A percentile compares a stretch with the other conserved stretches of the same genome.
Conservation (phyloP, 2,888 invertebrate genomes). For the Ephialtes manifestator region DNA sequence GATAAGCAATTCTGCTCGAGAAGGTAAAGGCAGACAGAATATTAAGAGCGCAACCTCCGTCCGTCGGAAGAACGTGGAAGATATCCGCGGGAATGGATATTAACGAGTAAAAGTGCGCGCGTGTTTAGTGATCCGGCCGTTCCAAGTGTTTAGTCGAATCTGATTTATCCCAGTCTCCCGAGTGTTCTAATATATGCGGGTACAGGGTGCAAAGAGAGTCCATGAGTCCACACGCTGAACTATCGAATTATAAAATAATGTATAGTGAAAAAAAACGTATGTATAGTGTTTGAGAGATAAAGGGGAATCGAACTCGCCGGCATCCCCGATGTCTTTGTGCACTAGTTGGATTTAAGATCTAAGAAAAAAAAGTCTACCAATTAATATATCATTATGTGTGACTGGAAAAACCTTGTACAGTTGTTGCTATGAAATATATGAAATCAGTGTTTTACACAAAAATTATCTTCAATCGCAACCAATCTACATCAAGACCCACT, state of each 20-base stretch:
- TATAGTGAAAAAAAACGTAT: slow-evolving; percentile 53
- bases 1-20: slow-evolving; percentile 11
- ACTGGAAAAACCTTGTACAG: slow-evolving; percentile 84
- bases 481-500: neutral
- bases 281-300: slow-evolving; percentile 26
- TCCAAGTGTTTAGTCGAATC: slow-evolving; percentile 30
- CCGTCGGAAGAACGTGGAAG: slow-evolving; percentile 64
- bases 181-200: slow-evolving; percentile 45
- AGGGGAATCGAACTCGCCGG: slow-evolving; percentile 35
- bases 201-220: slow-evolving; percentile 60
- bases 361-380: slow-evolving; percentile 64
- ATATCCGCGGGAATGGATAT: slow-evolving; percentile 23
- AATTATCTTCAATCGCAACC: slow-evolving; percentile 66
- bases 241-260: slow-evolving; percentile 60
- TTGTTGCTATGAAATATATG: slow-evolving; percentile 86
- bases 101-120: slow-evolving; percentile 24
- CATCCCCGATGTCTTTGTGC: slow-evolving; percentile 38
- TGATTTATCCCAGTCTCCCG: slow-evolving; percentile 3
- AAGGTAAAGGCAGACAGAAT: slow-evolving; percentile 2
- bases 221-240: slow-evolving; percentile 41
- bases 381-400: slow-evolving; percentile 81
- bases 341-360: slow-evolving; percentile 61
- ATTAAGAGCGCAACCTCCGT: slow-evolving; percentile 62
- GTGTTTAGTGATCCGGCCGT: slow-evolving; percentile 42
- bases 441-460: slow-evolving; percentile 85